Evolutionary conservation across 92 coral and sea anemone species (phyloP).

Genomic region (Virgularia gustaviana): DNA sequence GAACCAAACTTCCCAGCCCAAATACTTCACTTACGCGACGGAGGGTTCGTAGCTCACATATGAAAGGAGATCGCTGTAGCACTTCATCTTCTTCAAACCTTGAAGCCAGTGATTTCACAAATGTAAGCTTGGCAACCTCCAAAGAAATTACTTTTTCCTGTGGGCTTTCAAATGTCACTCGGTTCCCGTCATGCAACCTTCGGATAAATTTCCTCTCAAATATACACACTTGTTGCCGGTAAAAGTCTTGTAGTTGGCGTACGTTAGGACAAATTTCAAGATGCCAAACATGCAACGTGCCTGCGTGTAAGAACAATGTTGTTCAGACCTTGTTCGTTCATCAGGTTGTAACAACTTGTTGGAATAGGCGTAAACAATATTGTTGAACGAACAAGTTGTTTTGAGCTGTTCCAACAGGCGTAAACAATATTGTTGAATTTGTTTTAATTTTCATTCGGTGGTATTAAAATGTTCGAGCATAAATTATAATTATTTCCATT

Average conservation of each 20-base stretch:
- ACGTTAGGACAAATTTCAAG: constrained; percentile 18
- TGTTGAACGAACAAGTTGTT: too few species aligned
- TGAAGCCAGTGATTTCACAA: constrained; percentile 18
- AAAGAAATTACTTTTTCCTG: constrained; percentile 38
- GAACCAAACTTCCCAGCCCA: constrained; percentile 14
- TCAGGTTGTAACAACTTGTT: too few species aligned
- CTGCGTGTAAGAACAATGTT: too few species aligned
- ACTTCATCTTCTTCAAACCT: constrained; percentile 12
- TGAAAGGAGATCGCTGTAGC: constrained; percentile 13
- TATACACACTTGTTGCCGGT: constrained; percentile 1
- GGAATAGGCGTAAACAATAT: too few species aligned
- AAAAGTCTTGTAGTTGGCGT: constrained; percentile 19
- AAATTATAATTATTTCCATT: too few species aligned
- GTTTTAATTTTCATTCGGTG: too few species aligned
- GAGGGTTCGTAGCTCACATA: constrained; percentile 27
- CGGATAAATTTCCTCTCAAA: constrained; percentile 40
- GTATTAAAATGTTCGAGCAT: too few species aligned
- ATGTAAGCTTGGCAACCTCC: constrained; percentile 24
- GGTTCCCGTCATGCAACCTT: constrained; percentile 36
- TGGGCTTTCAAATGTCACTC: constrained; percentile 31
- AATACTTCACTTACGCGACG: constrained; percentile 16
- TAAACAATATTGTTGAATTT: too few species aligned
- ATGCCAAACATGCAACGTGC: too few species aligned
- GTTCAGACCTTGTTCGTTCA: too few species aligned
- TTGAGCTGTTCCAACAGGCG: too few species aligned